Evolutionary conservation across 2,113 vertebrate genomes (phyloP).

Genomic region (Nipponia nippon): DNA sequence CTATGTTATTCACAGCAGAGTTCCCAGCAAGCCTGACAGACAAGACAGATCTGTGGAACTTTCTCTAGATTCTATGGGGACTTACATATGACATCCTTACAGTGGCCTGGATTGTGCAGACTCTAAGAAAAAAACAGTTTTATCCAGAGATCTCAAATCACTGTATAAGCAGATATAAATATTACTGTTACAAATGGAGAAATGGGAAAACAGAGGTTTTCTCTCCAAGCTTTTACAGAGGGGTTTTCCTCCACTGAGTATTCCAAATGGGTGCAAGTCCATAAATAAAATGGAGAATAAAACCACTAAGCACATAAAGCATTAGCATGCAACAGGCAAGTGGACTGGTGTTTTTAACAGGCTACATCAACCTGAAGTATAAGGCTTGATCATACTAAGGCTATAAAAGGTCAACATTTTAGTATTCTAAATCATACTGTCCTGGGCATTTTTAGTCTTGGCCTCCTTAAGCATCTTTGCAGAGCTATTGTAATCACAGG

Average conservation of each 20-base stretch:
- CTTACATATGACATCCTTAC: background rate
- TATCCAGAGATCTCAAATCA: background rate
- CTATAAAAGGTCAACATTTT: background rate
- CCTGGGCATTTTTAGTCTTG: background rate
- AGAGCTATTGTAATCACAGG: background rate
- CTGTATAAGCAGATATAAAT: background rate
- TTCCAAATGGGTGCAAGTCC: background rate
- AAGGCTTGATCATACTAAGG: background rate
- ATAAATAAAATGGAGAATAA: background rate
- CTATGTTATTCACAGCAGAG: background rate
- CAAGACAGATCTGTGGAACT: background rate
- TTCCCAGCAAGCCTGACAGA: background rate
- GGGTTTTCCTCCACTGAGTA: background rate
- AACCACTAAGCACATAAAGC: background rate
- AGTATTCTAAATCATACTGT: background rate
- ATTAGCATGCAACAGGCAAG: background rate
- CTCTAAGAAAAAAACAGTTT: rapidly evolving
- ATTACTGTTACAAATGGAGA: background rate
- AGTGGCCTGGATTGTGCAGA: background rate
- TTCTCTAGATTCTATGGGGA: background rate
- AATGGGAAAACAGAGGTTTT: background rate
- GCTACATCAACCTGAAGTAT: background rate
- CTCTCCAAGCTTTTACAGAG: background rate
- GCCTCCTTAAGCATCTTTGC: background rate
- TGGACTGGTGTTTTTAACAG: background rate